Conservation (phyloP, 2,888 invertebrate species). For the Myathropa florea region DNA sequence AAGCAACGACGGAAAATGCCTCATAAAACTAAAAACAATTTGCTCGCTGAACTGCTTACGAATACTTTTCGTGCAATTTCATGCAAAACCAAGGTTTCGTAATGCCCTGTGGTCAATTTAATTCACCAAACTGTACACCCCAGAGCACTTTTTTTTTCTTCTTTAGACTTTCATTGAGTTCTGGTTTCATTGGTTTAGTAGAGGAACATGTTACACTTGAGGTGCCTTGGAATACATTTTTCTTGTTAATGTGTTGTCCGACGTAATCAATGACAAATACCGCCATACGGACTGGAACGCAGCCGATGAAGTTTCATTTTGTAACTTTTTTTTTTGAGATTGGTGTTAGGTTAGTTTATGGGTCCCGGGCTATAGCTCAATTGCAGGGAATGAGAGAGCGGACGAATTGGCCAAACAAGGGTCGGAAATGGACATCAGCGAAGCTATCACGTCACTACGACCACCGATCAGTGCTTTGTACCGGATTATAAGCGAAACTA, state of each 20-base stretch:
- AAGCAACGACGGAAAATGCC: neutral
- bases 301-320: neutral
- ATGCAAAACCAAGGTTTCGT: conserved; percentile 26
- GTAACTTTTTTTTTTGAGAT: neutral
- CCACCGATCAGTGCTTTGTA: no score
- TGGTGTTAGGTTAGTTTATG: neutral
- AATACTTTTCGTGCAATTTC: conserved; percentile 19
- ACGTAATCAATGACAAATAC: neutral
- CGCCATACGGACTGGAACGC: neutral
- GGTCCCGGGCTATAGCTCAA: no score
- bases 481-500: no score
- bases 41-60: conserved; percentile 32
- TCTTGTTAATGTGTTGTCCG: neutral
- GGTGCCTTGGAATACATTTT: neutral
- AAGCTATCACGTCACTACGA: no score
- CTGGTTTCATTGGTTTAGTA: neutral
- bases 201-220: neutral
- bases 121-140: conserved; percentile 33
- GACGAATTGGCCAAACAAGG: no score
- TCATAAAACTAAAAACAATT: conserved; percentile 23
- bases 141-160: neutral
- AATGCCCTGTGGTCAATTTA: conserved; percentile 46
- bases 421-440: no score
- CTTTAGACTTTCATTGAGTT: neutral
- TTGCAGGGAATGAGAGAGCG: no score